These are phyloP conservation scores for Pygmarrhopalites habei DNA, from an alignment of 1,140 invertebrate genomes.

Conservation along the genomic window DNA sequence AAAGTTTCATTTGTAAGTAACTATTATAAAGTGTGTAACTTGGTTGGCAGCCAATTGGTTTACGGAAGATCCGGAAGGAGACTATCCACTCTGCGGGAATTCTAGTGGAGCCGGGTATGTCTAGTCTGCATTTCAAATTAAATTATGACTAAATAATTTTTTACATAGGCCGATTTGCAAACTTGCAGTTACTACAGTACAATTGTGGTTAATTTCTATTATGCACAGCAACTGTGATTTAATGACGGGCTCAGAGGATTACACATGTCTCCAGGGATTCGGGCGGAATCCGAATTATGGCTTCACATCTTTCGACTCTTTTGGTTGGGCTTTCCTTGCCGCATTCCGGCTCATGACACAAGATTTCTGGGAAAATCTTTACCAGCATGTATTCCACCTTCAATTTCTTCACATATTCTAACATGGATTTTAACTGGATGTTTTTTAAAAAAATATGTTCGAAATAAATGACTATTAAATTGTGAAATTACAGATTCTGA, in stretches of 20 bases:
- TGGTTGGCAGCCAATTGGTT: constrained; percentile 43
- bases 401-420: neutral
- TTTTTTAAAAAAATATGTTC: too few relatives aligned
- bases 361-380: constrained; percentile 97
- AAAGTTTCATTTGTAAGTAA: too few relatives aligned
- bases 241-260: constrained; percentile 43
- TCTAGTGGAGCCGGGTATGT: constrained; percentile 79
- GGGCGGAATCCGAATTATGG: constrained; percentile 94
- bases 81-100: constrained; percentile 76
- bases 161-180: neutral
- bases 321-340: constrained; percentile 92
- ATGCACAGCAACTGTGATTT: constrained; percentile 4
- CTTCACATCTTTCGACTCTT: constrained; percentile 96
- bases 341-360: constrained; percentile 97
- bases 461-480: neutral
- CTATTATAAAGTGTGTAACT: too few relatives aligned
- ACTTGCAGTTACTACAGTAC: too few relatives aligned
- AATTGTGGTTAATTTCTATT: neutral
- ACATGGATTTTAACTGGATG: too few relatives aligned
- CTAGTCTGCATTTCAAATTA: too few relatives aligned
- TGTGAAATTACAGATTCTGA: constrained; percentile 57
- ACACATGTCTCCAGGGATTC: constrained; percentile 83
- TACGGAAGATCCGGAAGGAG: constrained; percentile 48
- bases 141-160: too few relatives aligned
- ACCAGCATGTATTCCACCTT: constrained; percentile 71